These are phyloP conservation scores for Eulemur macaco DNA, from an alignment of 2,113 vertebrate species.

Conservation along the genomic window DNA sequence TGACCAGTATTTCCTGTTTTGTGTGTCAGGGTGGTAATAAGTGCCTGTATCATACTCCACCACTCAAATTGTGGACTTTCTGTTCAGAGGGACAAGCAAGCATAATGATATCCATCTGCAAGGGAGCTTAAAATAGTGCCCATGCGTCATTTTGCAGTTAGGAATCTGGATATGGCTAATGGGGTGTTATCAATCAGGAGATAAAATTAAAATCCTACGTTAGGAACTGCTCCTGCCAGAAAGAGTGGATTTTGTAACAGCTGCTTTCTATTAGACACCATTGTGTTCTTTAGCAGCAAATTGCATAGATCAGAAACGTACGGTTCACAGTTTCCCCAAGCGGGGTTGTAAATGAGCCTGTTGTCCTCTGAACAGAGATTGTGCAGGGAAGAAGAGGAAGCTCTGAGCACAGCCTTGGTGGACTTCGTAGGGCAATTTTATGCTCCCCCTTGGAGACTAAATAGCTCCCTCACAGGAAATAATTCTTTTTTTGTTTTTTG, in stretches of 20 bases:
- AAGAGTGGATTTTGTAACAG: constrained; percentile 56
- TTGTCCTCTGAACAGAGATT: background rate
- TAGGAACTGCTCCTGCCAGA: constrained; percentile 47
- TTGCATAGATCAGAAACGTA: constrained; percentile 68
- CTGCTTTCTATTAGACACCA: constrained; percentile 67
- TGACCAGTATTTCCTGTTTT: constrained; percentile 17
- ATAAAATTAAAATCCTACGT: constrained; percentile 71
- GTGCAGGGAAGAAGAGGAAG: background rate
- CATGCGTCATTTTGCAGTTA: constrained; percentile 66
- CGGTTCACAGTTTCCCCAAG: constrained; percentile 65
- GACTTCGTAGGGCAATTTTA: background rate
- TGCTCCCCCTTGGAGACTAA: background rate
- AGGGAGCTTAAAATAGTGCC: constrained; percentile 67
- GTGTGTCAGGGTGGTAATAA: background rate
- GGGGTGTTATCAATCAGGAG: constrained; percentile 55
- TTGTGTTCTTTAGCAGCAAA: constrained; percentile 74
- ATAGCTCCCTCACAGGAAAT: constrained; percentile 50
- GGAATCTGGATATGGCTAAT: constrained; percentile 59
- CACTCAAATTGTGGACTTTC: constrained; percentile 10
- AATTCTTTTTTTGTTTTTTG: constrained; percentile 14
- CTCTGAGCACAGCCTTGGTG: background rate
- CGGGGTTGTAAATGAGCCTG: background rate
- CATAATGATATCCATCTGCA: constrained; percentile 56
- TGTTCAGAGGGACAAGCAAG: background rate
- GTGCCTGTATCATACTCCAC: background rate